Percentiles rank a stretch among this genome's conserved stretches.
Evolutionary conservation across 1,140 invertebrate genomes (phyloP).

Genomic region (Bombus cullumanus): DNA sequence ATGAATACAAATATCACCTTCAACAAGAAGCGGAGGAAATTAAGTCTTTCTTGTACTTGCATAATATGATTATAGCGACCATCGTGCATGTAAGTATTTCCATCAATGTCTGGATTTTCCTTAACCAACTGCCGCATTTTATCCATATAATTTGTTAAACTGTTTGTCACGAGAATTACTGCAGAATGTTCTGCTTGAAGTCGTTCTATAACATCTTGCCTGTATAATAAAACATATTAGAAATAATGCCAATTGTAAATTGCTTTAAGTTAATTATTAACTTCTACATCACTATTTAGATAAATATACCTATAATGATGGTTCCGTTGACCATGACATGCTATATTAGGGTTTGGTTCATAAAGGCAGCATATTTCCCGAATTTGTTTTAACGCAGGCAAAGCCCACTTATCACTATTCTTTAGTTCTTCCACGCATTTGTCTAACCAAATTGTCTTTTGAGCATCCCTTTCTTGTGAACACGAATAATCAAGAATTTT

Average conservation of each 20-base stretch:
- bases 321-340: conserved; percentile 84
- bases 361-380: conserved; percentile 97
- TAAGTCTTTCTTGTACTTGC: conserved; percentile 97
- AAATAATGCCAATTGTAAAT: not conserved
- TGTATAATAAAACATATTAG: conserved; percentile 68
- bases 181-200: conserved; percentile 96
- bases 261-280: not conserved
- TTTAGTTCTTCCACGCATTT: conserved; percentile 98
- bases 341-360: conserved; percentile 90
- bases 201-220: conserved; percentile 94
- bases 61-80: conserved; percentile 95
- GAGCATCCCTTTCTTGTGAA: conserved; percentile 96
- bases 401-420: conserved; percentile 93
- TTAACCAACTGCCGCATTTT: conserved; percentile 89
- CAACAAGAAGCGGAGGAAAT: conserved; percentile 95
- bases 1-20: conserved; percentile 83
- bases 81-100: conserved; percentile 92
- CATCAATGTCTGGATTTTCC: conserved; percentile 90
- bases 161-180: conserved; percentile 96
- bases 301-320: conserved; percentile 86
- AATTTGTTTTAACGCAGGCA: conserved; percentile 97
- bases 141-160: conserved; percentile 96
- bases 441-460: conserved; percentile 97
- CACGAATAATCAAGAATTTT: conserved; percentile 99
- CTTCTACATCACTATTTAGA: not conserved